Evolutionary conservation across 2,888 invertebrate genomes (phyloP).

Genomic region (Taenaris catops): DNA sequence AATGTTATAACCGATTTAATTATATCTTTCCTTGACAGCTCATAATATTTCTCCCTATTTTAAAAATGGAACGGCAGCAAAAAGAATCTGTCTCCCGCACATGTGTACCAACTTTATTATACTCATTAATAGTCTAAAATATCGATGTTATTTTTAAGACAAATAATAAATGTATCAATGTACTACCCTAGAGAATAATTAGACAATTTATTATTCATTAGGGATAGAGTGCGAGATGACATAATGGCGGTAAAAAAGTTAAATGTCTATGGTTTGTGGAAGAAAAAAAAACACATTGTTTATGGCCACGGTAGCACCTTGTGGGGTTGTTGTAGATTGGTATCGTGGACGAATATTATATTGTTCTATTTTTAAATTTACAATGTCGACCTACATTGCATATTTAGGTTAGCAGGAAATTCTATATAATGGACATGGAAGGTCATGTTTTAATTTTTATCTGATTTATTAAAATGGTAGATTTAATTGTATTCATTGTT

Average conservation of each 20-base stretch:
- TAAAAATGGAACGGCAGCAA: conserved; percentile 12
- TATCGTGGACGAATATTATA: conserved; percentile 15
- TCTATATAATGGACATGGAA: conserved; percentile 4
- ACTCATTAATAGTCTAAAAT: conserved; percentile 15
- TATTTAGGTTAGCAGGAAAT: conserved; percentile 10
- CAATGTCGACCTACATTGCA: conserved; percentile 12
- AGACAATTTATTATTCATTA: conserved; percentile 52
- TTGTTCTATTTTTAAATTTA: conserved; percentile 11
- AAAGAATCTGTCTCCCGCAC: conserved; percentile 13
- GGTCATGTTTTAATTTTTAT: conserved; percentile 3
- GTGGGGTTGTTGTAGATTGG: conserved; percentile 23
- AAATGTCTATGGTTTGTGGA: conserved; percentile 25
- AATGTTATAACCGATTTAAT: no score
- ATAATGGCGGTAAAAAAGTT: conserved; percentile 40
- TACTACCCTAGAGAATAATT: conserved; percentile 44
- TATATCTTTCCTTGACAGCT: no score
- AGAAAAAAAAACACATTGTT: conserved; percentile 36
- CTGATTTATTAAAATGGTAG: conserved; percentile 2
- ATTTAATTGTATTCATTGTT: no score
- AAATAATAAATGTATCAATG: conserved; percentile 38
- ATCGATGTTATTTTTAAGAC: conserved; percentile 28
- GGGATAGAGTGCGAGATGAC: conserved; percentile 45
- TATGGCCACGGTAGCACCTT: conserved; percentile 30
- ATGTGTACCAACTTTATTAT: conserved; percentile 19
- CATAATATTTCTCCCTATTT: conserved; percentile 12